Evolutionary conservation across 2,888 invertebrate species (phyloP).

Genomic region (Ornithoptera alexandrae): DNA sequence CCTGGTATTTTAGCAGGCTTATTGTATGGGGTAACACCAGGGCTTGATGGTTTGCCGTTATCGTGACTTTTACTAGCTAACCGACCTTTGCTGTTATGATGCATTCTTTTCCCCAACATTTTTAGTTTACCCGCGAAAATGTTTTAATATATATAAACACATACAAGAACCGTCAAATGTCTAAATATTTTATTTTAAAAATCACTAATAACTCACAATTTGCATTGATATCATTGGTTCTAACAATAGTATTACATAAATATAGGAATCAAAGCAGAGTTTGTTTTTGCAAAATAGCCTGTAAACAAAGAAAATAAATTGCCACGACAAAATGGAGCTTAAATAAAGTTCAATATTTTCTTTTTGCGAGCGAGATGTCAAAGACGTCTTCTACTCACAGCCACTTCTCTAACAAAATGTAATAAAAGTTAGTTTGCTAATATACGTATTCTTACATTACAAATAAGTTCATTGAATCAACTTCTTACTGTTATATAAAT

Average conservation of each 20-base stretch:
- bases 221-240: not conserved
- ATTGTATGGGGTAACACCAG: conserved; percentile 70
- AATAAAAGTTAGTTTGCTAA: not conserved
- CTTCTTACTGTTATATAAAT: too few relatives aligned
- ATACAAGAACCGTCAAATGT: conserved; percentile 34
- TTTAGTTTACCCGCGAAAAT: conserved; percentile 64
- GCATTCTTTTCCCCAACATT: conserved; percentile 77
- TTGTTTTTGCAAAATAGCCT: conserved; percentile 2
- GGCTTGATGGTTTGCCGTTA: conserved; percentile 73
- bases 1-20: conserved; percentile 73
- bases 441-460: not conserved
- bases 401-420: not conserved
- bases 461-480: not conserved
- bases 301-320: conserved; percentile 23
- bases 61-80: conserved; percentile 75
- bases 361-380: not conserved
- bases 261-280: conserved; percentile 4
- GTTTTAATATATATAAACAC: conserved; percentile 40
- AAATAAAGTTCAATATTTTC: conserved; percentile 15
- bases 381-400: not conserved
- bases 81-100: conserved; percentile 74
- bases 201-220: not conserved
- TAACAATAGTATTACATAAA: conserved; percentile 5
- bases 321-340: conserved; percentile 32
- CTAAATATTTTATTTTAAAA: conserved; percentile 5